phyloP scores from a whole-genome alignment of 2,797 vertebrate genomes.

The Lutjanus campechanus region DNA sequence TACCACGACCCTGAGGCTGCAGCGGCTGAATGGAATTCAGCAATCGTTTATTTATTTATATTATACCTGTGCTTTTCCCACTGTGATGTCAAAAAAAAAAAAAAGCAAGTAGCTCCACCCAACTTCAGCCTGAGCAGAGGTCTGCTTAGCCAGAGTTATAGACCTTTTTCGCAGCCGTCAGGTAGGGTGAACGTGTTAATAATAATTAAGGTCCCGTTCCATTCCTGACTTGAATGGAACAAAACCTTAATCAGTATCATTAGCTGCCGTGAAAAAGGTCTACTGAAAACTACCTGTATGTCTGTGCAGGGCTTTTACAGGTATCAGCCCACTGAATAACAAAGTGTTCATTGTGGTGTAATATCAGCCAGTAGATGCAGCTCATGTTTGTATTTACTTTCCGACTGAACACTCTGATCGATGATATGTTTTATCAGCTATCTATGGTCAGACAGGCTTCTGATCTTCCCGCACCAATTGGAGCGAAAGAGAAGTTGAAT shows the following conservation, averaged over 20 bases:
- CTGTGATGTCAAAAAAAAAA: background rate
- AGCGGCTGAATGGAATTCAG: background rate
- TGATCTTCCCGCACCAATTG: slow-evolving; percentile 43
- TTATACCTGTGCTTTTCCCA: background rate
- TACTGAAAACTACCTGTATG: background rate
- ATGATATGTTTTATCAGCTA: slow-evolving; percentile 1
- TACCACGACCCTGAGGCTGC: background rate
- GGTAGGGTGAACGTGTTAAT: too few relatives aligned
- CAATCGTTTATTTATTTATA: background rate
- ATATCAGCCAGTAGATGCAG: background rate
- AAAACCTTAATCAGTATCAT: too few relatives aligned
- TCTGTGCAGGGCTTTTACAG: background rate
- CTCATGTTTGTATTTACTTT: background rate
- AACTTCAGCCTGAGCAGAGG: background rate
- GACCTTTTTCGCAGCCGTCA: too few relatives aligned
- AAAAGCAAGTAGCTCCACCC: background rate
- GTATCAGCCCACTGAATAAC: background rate
- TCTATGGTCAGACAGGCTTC: slow-evolving; percentile 27
- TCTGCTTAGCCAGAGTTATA: background rate
- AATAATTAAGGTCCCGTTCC: too few relatives aligned
- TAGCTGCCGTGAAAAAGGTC: too few relatives aligned
- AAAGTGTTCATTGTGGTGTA: background rate
- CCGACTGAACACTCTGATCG: background rate
- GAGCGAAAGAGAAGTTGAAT: slow-evolving; percentile 19
- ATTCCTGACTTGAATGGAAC: too few relatives aligned